Percentiles rank a stretch among this genome's conserved stretches.
These are phyloP conservation scores for Apocrypta bakeri DNA, from an alignment of 1,140 invertebrate genomes.

Conservation along the genomic window DNA sequence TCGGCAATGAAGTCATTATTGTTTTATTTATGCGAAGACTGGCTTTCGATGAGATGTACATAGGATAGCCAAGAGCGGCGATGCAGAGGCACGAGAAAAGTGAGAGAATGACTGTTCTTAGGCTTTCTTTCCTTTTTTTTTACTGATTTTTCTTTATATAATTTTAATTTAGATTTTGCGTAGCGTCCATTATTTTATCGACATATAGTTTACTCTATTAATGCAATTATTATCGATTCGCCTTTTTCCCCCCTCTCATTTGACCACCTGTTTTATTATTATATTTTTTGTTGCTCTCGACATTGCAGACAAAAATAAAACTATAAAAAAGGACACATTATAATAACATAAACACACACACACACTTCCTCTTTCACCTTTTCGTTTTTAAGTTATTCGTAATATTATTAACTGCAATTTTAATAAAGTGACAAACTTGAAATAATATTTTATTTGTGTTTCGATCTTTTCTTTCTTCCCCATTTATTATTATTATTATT, in stretches of 20 bases:
- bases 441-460: conserved; percentile 45
- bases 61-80: conserved; percentile 40
- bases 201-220: conserved; percentile 29
- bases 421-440: conserved; percentile 45
- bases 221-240: conserved; percentile 24
- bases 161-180: conserved; percentile 41
- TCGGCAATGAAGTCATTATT: conserved; percentile 53
- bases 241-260: conserved; percentile 39
- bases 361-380: conserved; percentile 16
- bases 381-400: conserved; percentile 43
- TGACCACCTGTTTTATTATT: conserved; percentile 12
- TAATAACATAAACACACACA: neutral
- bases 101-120: conserved; percentile 45
- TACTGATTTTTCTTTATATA: conserved; percentile 26
- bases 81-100: conserved; percentile 10
- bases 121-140: conserved; percentile 33
- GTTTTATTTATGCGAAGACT: conserved; percentile 50
- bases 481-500: neutral
- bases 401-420: conserved; percentile 43
- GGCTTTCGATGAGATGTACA: conserved; percentile 42
- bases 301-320: conserved; percentile 2
- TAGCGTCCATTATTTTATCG: conserved; percentile 26
- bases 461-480: conserved; percentile 33
- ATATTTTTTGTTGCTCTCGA: conserved; percentile 11
- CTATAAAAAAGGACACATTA: neutral